A percentile compares a stretch with the other conserved stretches of the same genome.
These are phyloP conservation scores for Osmerus eperlanus DNA, from an alignment of 2,113 vertebrate genomes.

Conservation along the genomic window DNA sequence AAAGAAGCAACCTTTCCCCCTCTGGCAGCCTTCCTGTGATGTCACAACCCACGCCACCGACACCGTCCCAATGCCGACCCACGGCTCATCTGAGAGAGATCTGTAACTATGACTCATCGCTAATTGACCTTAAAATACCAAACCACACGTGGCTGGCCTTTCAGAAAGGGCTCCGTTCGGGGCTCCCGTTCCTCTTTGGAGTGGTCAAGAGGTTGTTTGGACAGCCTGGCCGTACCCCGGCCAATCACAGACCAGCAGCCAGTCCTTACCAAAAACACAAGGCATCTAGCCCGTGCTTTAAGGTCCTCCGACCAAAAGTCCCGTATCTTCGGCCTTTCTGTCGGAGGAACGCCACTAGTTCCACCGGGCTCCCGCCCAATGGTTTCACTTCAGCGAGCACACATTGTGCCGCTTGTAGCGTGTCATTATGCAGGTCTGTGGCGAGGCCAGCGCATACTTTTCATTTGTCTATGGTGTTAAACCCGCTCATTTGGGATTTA, in stretches of 20 bases:
- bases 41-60: constrained; percentile 45
- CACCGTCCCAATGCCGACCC: constrained; percentile 43
- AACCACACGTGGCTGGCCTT: constrained; percentile 51
- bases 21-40: constrained; percentile 45
- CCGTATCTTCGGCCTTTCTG: constrained; percentile 12
- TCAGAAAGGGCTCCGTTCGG: constrained; percentile 23
- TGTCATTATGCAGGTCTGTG: constrained; percentile 76
- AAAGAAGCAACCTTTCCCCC: constrained; percentile 51
- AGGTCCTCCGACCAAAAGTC: constrained; percentile 29
- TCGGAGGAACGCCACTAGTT: constrained; percentile 28
- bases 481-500: constrained; percentile 72
- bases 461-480: constrained; percentile 75
- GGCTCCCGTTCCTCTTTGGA: constrained; percentile 45
- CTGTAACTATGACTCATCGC: constrained; percentile 55
- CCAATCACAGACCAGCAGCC: constrained; percentile 31
- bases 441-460: constrained; percentile 68
- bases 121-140: constrained; percentile 71
- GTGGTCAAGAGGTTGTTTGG: constrained; percentile 58
- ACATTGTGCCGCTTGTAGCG: constrained; percentile 55
- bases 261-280: constrained; percentile 27
- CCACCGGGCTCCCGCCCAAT: constrained; percentile 55
- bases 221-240: constrained; percentile 42
- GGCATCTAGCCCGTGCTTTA: constrained; percentile 7
- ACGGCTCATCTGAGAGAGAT: constrained; percentile 46
- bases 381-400: constrained; percentile 53